Evolutionary conservation across 2,888 invertebrate genomes (phyloP), one percentile per base, ranked within the genome.

Genomic region (Ochropleura plecta): DNA sequence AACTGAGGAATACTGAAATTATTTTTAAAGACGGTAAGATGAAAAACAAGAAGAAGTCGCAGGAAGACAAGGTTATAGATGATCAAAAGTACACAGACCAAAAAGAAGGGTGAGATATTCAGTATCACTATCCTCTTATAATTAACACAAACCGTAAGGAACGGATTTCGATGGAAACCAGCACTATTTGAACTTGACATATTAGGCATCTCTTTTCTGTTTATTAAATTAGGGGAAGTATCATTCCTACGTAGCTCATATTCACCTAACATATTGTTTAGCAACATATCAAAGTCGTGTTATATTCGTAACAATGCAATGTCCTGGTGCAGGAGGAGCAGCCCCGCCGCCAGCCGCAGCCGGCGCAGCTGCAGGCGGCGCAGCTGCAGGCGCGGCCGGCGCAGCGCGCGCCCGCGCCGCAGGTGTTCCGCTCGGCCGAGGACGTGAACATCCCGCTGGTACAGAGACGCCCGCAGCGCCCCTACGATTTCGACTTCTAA

Each of bases 391-490:
- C 83, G 44, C 86, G 90, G 6, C 86, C 91, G 80, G 91, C 89
- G 86, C 91, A 92, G 86, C 91, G 92, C 86, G 91, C 91, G 81
- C 93, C 91, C 9, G 62, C 51, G 60, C 91, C 81, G 73, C 98
- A 98, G 91, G 98, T 98, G 64, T 98, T 98, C 94, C 97, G 98
- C 88, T 98, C 98, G 59, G 98, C 98, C 6, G 98, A 98, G 92
- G 98, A 98, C 91, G 98, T 98, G 68, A 98, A 98, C 92, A 98
- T 98, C 87, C 98, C 98, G 6, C 96, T 98, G 69, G 98, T 98
- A 79, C 98, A 98, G 91, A 97, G 98, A 90, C 97, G 98, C 88
- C 98, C 98, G 9, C 94, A 94, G 74, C 94, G 96, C 78, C 96
- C 96, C 42, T 96, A 94, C 83, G 96, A 96, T 76, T 96, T 95